Conservation (phyloP, 2,888 invertebrate genomes). For the Zygothrica quintamaculata region DNA sequence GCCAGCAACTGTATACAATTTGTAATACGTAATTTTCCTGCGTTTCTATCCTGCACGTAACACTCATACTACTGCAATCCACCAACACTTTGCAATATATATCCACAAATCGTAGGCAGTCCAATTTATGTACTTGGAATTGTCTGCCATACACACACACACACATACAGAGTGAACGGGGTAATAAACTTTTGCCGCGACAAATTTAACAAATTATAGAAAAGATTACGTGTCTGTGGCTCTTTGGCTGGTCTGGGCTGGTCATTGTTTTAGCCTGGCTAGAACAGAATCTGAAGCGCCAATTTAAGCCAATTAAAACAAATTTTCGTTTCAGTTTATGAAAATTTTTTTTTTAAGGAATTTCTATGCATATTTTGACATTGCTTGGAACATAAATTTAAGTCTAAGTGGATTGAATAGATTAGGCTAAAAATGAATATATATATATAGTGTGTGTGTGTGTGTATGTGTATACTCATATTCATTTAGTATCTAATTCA, state of each 20-base stretch:
- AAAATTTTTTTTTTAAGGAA: no score
- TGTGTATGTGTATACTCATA: neutral
- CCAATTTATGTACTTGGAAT: constrained; percentile 76
- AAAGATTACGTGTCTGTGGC: constrained; percentile 71
- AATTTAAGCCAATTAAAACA: constrained; percentile 68
- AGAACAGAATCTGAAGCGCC: constrained; percentile 1
- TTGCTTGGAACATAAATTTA: no score
- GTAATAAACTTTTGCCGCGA: constrained; percentile 79
- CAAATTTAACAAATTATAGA: constrained; percentile 79
- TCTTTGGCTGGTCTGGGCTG: constrained; percentile 14
- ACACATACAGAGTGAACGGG: no score
- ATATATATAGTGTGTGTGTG: neutral
- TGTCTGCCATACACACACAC: constrained; percentile 72
- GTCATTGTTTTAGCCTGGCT: constrained; percentile 18
- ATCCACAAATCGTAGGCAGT: constrained; percentile 38
- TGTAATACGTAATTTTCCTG: constrained; percentile 75
- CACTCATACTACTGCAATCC: neutral
- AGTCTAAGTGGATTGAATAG: neutral
- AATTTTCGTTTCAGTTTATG: no score
- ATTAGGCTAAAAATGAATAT: no score
- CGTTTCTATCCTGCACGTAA: constrained; percentile 19
- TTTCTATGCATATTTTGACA: no score
- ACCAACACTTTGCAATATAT: no score
- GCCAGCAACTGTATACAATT: constrained; percentile 63
- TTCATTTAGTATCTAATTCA: constrained; percentile 4